These are phyloP conservation scores for Coilia nasus DNA, from an alignment of 2,797 vertebrate species.

Conservation along the genomic window DNA sequence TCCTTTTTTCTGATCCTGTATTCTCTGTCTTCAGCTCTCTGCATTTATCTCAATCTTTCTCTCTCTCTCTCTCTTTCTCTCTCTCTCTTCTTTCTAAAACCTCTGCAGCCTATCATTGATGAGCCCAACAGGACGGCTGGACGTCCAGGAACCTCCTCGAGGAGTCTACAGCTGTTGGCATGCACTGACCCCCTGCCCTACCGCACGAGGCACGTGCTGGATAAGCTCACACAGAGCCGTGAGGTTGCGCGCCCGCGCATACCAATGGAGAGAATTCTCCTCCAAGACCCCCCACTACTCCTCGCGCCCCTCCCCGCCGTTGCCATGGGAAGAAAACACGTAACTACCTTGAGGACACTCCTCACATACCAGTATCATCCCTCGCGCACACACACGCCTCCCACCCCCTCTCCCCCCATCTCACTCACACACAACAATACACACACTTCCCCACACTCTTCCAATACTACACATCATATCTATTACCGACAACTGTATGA, in stretches of 20 bases:
- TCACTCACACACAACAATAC: conserved; percentile 63
- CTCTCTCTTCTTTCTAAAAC: too few relatives aligned
- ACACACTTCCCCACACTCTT: not conserved
- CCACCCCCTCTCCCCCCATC: conserved; percentile 39
- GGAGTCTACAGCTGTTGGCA: too few relatives aligned
- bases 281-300: not conserved
- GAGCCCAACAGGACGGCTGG: too few relatives aligned
- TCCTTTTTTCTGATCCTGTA: too few relatives aligned
- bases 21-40: too few relatives aligned
- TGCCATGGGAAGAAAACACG: not conserved
- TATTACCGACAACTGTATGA: too few relatives aligned
- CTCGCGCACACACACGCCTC: not conserved
- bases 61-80: not conserved
- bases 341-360: not conserved
- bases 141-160: too few relatives aligned
- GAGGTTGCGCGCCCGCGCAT: not conserved
- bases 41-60: too few relatives aligned
- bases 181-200: conserved; percentile 43
- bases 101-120: too few relatives aligned
- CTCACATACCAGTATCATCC: not conserved
- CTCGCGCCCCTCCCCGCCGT: not conserved
- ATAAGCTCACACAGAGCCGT: conserved; percentile 1
- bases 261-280: not conserved
- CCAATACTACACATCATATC: not conserved
- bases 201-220: not conserved